Percentiles rank a stretch among this genome's conserved stretches.
These are phyloP conservation scores for Formica selysi DNA, from an alignment of 1,140 invertebrate species.

Conservation along the genomic window DNA sequence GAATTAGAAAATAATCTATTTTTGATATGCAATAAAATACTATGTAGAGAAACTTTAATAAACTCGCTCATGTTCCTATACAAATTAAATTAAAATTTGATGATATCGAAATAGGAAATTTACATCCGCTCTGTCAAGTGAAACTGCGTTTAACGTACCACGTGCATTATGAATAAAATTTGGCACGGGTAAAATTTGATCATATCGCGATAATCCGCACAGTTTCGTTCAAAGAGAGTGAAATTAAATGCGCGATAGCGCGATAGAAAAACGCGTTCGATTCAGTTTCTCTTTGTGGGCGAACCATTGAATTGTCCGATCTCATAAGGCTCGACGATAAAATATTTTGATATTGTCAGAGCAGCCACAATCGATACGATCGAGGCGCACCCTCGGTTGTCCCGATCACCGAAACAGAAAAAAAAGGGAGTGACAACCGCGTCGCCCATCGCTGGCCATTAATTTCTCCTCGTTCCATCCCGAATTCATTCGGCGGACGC, in stretches of 20 bases:
- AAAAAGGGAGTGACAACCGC: slow-evolving; percentile 48
- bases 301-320: slow-evolving; percentile 34
- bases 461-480: slow-evolving; percentile 30
- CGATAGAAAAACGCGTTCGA: not conserved
- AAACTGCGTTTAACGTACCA: not conserved
- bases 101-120: not conserved
- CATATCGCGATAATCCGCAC: slow-evolving; percentile 9
- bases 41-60: not conserved
- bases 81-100: slow-evolving; percentile 25
- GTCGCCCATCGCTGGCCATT: slow-evolving; percentile 52
- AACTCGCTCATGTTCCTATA: not conserved
- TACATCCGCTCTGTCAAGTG: not conserved
- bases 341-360: slow-evolving; percentile 43
- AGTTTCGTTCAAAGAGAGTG: not conserved
- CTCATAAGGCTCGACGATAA: slow-evolving; percentile 41
- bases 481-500: slow-evolving; percentile 47
- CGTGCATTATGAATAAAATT: slow-evolving; percentile 5
- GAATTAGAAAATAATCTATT: not conserved
- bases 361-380: slow-evolving; percentile 44
- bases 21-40: not conserved
- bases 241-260: not conserved
- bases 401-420: not conserved
- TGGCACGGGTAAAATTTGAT: not conserved
- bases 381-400: not conserved
- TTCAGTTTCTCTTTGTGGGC: not conserved